A percentile compares a stretch with the other conserved stretches of the same genome.
phyloP scores from a whole-genome alignment of 2,888 invertebrate species.

The Myopa testacea region DNA sequence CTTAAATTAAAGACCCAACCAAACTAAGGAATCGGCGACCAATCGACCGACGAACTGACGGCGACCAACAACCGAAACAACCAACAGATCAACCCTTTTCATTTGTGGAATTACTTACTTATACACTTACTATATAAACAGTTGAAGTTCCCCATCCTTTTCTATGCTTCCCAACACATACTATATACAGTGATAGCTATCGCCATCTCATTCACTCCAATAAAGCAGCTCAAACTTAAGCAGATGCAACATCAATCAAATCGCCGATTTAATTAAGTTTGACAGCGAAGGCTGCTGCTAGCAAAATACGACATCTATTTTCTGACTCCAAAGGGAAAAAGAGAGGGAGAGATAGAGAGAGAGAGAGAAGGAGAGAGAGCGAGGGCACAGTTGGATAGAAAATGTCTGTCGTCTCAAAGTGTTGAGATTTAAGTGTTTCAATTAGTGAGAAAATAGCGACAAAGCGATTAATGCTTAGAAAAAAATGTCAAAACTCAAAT shows the following conservation, averaged over 20 bases:
- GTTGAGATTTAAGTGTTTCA: conserved; percentile 7
- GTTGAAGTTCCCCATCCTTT: not conserved
- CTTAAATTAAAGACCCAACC: not conserved
- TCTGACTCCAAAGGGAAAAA: not conserved
- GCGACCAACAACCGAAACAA: not conserved
- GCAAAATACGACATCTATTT: not conserved
- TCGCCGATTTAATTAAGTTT: conserved; percentile 66
- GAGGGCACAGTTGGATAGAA: not conserved
- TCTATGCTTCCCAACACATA: not conserved
- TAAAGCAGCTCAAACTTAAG: conserved; percentile 1
- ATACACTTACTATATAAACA: not conserved
- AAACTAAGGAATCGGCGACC: not conserved
- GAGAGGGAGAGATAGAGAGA: not conserved
- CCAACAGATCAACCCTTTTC: conserved; percentile 27
- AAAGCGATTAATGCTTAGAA: conserved; percentile 45
- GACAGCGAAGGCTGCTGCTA: conserved; percentile 57
- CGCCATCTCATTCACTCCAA: not conserved
- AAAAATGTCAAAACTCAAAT: not conserved
- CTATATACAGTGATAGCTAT: not conserved
- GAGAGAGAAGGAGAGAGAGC: not conserved
- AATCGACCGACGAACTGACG: not conserved
- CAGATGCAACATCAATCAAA: conserved; percentile 62
- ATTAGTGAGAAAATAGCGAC: conserved; percentile 41
- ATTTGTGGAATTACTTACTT: not conserved
- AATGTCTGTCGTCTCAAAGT: too few species aligned